A percentile compares a stretch with the other conserved stretches of the same genome.
Evolutionary conservation across 2,888 invertebrate genomes (phyloP).

Genomic region (Drosophila anceps): DNA sequence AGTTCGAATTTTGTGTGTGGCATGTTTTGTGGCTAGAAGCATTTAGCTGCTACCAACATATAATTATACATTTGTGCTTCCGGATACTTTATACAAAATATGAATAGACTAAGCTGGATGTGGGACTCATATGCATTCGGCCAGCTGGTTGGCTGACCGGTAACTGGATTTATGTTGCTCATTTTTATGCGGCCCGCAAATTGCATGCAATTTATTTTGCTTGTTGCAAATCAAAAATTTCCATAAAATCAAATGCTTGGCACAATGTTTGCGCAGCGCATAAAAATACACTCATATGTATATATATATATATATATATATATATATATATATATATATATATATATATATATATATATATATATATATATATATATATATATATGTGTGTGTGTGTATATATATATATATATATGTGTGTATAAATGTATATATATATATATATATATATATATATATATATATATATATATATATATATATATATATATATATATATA

Average conservation of each 20-base stretch:
- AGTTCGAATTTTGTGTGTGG: slow-evolving; percentile 34
- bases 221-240: slow-evolving; percentile 78
- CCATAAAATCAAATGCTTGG: slow-evolving; percentile 71
- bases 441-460: neutral
- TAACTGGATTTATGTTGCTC: slow-evolving; percentile 61
- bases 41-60: slow-evolving; percentile 42
- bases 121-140: slow-evolving; percentile 25
- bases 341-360: slow-evolving; percentile 19
- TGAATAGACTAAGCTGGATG: slow-evolving; percentile 15
- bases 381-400: too few relatives aligned
- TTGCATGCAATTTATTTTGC: slow-evolving; percentile 77
- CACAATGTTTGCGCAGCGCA: slow-evolving; percentile 68
- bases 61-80: slow-evolving; percentile 67
- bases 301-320: neutral
- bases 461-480: slow-evolving; percentile 17
- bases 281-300: slow-evolving; percentile 29
- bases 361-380: neutral
- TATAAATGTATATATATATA: too few relatives aligned
- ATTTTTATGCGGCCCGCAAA: slow-evolving; percentile 74
- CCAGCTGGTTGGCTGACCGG: slow-evolving; percentile 22
- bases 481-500: neutral
- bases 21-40: slow-evolving; percentile 52
- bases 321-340: slow-evolving; percentile 19
- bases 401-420: slow-evolving; percentile 28
- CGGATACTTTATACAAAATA: slow-evolving; percentile 39